A percentile compares a stretch with the other conserved stretches of the same genome.
Conservation (phyloP, 2,888 invertebrate species). For the Lacanobia oleracea region DNA sequence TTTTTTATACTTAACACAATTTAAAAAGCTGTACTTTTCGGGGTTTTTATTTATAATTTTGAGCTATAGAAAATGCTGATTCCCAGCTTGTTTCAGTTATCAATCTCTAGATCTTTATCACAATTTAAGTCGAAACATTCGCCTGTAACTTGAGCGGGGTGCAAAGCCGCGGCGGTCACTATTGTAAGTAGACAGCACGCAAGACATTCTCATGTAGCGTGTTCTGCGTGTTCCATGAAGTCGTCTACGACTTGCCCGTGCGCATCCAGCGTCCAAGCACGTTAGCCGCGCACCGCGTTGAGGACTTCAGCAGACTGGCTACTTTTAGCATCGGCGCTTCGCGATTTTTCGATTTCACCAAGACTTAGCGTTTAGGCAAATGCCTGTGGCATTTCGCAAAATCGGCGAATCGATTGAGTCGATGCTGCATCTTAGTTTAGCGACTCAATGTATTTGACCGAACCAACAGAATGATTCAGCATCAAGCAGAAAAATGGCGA, state of each 20-base stretch:
- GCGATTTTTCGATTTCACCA: not conserved
- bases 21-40: not conserved
- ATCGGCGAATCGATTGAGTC: not conserved
- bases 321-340: slow-evolving; percentile 10
- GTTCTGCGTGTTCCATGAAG: slow-evolving; percentile 80
- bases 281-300: slow-evolving; percentile 70
- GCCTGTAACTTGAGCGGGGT: slow-evolving; percentile 57
- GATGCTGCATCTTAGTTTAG: not conserved
- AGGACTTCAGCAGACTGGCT: slow-evolving; percentile 17
- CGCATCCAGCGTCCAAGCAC: slow-evolving; percentile 67
- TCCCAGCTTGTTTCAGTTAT: not conserved
- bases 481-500: not conserved
- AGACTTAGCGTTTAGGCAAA: not conserved
- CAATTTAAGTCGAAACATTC: slow-evolving; percentile 9
- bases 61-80: too few species aligned
- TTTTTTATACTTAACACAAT: not conserved
- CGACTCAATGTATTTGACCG: not conserved
- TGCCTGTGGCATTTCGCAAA: too few species aligned
- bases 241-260: slow-evolving; percentile 70
- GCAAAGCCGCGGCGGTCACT: slow-evolving; percentile 59
- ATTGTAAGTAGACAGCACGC: slow-evolving; percentile 72
- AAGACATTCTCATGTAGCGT: slow-evolving; percentile 74
- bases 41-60: not conserved
- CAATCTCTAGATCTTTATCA: not conserved
- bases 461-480: not conserved